Percentiles rank a stretch among this genome's conserved stretches.
These are phyloP conservation scores for Muntiacus reevesi DNA, from an alignment of 2,113 vertebrate species.

Conservation along the genomic window DNA sequence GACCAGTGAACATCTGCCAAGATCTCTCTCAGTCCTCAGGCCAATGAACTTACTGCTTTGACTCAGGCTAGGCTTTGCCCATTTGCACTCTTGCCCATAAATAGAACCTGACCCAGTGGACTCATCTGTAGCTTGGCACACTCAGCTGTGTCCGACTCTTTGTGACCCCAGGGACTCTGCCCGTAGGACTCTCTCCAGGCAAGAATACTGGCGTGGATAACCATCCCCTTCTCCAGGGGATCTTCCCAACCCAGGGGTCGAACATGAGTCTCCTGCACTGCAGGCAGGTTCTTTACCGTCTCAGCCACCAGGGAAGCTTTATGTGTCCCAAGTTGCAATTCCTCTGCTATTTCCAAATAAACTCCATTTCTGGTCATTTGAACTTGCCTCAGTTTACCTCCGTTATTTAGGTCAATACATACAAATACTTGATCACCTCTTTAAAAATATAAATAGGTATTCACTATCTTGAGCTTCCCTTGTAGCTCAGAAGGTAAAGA, in stretches of 20 bases:
- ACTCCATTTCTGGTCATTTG: not conserved
- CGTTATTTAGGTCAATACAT: not conserved
- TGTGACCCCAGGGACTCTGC: not conserved
- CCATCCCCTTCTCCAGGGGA: not conserved
- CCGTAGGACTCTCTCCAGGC: not conserved
- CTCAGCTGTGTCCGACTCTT: not conserved
- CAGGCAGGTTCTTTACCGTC: not conserved
- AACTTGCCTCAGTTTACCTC: not conserved
- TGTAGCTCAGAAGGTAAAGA: not conserved
- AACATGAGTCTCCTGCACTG: not conserved
- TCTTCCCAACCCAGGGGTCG: rapidly evolving
- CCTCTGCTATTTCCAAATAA: not conserved
- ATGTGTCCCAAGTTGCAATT: not conserved
- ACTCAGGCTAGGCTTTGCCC: not conserved
- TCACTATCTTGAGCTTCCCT: constrained; percentile 26
- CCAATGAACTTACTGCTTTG: not conserved
- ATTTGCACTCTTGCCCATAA: not conserved
- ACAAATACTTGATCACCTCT: constrained; percentile 40
- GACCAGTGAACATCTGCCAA: not conserved
- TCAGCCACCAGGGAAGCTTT: not conserved
- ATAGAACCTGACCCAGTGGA: not conserved
- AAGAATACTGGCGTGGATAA: not conserved
- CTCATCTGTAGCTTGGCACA: not conserved
- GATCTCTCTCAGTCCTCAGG: not conserved
- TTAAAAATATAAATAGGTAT: constrained; percentile 20